Evolutionary conservation across 2,888 invertebrate genomes (phyloP).

Genomic region (Trachelus troglodyta): DNA sequence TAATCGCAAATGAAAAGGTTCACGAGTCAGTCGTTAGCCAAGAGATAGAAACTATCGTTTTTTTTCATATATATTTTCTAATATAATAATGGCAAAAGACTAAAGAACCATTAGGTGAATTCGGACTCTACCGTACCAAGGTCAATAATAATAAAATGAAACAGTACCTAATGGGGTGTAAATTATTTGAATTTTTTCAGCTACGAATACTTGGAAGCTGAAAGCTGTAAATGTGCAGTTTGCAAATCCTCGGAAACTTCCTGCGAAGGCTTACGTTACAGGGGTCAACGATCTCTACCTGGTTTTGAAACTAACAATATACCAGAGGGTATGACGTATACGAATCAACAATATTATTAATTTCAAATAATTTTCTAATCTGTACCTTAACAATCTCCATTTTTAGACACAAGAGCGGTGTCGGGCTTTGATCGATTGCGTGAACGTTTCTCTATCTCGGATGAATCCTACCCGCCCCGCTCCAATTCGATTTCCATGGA

Average conservation of each 20-base stretch:
- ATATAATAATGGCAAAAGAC: neutral
- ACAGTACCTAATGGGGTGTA: neutral
- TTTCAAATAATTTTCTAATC: neutral
- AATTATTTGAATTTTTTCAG: neutral
- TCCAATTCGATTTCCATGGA: neutral
- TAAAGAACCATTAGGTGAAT: neutral
- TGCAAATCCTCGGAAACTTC: constrained; percentile 78
- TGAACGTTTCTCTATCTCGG: neutral
- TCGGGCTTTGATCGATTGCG: neutral
- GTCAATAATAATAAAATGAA: neutral
- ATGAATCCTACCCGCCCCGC: neutral
- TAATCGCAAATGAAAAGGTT: neutral
- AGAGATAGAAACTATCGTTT: neutral
- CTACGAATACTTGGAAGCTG: constrained; percentile 83
- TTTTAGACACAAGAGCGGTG: neutral
- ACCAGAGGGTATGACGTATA: neutral
- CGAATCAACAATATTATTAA: neutral
- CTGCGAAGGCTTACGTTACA: constrained; percentile 75
- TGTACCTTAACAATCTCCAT: neutral
- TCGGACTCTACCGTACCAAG: neutral
- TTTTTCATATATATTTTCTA: neutral
- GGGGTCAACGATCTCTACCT: constrained; percentile 65
- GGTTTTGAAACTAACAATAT: constrained; percentile 2
- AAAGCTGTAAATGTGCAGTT: constrained; percentile 79
- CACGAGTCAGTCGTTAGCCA: neutral